Base-by-base conservation (phyloP, 2,888 invertebrate genomes). In the Thymelicus lineola region DNA sequence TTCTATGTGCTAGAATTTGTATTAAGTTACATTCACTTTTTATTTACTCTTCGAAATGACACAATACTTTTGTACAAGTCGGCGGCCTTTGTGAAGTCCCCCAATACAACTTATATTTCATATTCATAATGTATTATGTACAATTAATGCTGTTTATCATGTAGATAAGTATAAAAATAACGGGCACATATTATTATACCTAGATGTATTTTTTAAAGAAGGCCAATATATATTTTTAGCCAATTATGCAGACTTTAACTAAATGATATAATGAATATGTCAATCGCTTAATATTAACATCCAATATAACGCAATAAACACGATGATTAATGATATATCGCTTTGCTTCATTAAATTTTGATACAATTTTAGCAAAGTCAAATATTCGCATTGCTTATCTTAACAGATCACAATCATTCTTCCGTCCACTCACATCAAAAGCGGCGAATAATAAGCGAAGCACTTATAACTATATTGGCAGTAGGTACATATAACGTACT, bases 401-500 rank as follows among this genome's bases (percentile, higher is more conserved):
- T 72, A 55, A 67, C 71, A 75, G 38, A 70, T 70, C 71, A 70
- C 70, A 76, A 75, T 75, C 76, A 76, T 75, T 75, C 76, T 75
- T 66, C 75, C 65, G 66, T 71, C 72, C 74, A 75, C 65, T 72
- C 72, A 74, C 79, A 74, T 75, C 73, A 75, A 66, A 76, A 76
- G 74, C 74, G 67, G 70, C 74, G 75, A 75, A 74, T 75, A 75
- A 73, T 71, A 80, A 80, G 82, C 81, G 75, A 83, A 87, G 86
- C 85, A 76, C 86, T 84, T 86, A 86, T 62, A 75, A 79, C 84
- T 85, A 86, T 79, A 81, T 86, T 86, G 87, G 86, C 87, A 85
- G 83, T 86, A 28, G 28, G 28, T 28, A n/a, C n/a, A n/a, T n/a
- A 83, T 80, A 70, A 72, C 71, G 55, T 66, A 78, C 75, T 77